These are phyloP conservation scores for Conops quadrifasciatus DNA, from an alignment of 2,888 invertebrate species.

Conservation along the genomic window DNA sequence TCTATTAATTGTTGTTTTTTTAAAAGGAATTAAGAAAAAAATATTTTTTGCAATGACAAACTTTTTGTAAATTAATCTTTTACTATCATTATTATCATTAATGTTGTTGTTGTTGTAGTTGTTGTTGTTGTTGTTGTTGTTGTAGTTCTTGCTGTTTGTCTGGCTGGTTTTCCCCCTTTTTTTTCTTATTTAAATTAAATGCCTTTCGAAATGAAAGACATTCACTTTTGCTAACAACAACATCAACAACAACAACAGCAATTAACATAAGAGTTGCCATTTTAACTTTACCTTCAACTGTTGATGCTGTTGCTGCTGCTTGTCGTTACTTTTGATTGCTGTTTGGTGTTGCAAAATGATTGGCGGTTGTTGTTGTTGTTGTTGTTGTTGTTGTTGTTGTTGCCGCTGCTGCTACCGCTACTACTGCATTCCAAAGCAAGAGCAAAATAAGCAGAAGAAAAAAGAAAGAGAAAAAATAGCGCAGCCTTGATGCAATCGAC, in stretches of 20 bases:
- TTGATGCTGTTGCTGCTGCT: neutral
- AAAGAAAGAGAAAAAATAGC: neutral
- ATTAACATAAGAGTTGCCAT: neutral
- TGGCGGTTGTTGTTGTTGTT: neutral
- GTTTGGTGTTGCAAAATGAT: neutral
- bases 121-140: no score
- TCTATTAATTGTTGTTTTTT: no score
- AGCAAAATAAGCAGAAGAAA: neutral
- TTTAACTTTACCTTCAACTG: neutral
- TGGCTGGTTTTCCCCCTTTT: no score
- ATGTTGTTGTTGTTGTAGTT: no score
- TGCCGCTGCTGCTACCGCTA: neutral
- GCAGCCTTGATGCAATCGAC: slow-evolving; percentile 29
- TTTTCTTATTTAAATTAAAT: no score
- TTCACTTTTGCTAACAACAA: neutral
- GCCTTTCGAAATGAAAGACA: neutral
- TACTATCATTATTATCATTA: no score
- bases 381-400: slow-evolving; percentile 11
- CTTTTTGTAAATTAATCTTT: no score
- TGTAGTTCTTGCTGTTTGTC: no score
- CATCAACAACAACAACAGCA: neutral
- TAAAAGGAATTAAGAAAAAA: no score
- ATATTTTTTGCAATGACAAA: no score
- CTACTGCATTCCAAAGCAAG: slow-evolving; percentile 3
- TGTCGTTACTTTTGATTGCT: neutral